These are phyloP conservation scores for Folsomia manolachei DNA, from an alignment of 2,888 invertebrate genomes.

Conservation along the genomic window DNA sequence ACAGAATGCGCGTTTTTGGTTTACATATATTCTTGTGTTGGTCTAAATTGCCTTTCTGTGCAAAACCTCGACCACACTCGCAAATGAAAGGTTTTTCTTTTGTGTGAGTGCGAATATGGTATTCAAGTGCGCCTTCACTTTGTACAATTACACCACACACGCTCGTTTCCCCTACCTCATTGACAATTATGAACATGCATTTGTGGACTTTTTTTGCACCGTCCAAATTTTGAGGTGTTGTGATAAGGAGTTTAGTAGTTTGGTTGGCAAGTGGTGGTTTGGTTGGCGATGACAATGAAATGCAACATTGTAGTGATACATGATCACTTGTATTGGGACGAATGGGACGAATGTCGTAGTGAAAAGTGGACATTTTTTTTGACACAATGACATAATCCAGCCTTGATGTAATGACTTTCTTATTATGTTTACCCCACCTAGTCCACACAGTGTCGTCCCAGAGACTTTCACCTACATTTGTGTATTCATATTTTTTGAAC, in stretches of 20 bases:
- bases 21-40: background rate
- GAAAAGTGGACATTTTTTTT: background rate
- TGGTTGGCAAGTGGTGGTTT: background rate
- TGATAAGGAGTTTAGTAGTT: background rate
- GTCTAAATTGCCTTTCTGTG: background rate
- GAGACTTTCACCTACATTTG: background rate
- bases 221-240: background rate
- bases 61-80: background rate
- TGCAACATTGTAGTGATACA: background rate
- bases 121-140: background rate
- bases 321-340: background rate
- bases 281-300: background rate
- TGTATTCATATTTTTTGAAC: background rate
- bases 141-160: background rate
- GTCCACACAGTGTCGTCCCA: background rate
- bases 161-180: background rate
- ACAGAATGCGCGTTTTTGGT: background rate
- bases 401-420: background rate
- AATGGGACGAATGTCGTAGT: background rate
- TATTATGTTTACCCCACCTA: background rate
- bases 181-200: background rate
- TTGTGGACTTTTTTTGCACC: background rate
- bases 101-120: background rate
- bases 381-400: background rate
- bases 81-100: background rate